Evolutionary conservation across 2,888 invertebrate species (phyloP).

Genomic region (Stomorhina lunata): DNA sequence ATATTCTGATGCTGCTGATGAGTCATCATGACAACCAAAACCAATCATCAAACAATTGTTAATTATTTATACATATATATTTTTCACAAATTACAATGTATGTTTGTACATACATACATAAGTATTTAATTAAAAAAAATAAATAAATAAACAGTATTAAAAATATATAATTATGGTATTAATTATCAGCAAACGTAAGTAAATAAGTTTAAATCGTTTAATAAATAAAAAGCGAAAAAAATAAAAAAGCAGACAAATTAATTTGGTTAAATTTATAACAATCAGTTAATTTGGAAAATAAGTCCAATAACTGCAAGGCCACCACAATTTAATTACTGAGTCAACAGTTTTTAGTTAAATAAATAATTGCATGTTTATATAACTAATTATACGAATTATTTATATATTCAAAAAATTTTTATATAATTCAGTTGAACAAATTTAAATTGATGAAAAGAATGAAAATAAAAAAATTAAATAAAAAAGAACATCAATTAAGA

Average conservation of each 20-base stretch:
- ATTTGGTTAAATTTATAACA: neutral
- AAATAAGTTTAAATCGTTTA: neutral
- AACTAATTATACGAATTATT: no score
- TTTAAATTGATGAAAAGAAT: no score
- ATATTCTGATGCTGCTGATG: neutral
- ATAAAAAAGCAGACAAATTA: slow-evolving; percentile 17
- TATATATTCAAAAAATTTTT: no score
- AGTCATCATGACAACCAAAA: slow-evolving; percentile 6
- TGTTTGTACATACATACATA: neutral
- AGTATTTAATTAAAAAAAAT: neutral
- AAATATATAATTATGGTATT: neutral
- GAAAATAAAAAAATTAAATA: no score
- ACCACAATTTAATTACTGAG: neutral
- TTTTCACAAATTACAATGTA: no score
- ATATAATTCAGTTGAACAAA: no score
- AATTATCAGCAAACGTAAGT: neutral
- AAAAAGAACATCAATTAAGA: no score
- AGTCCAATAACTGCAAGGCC: neutral
- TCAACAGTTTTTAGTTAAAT: no score
- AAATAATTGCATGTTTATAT: no score
- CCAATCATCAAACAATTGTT: slow-evolving; percentile 17
- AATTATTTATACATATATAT: neutral
- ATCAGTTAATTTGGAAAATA: neutral
- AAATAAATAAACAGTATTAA: neutral
- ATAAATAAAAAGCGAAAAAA: slow-evolving; percentile 2